A percentile compares a stretch with the other conserved stretches of the same genome.
Evolutionary conservation across 1,140 invertebrate species (phyloP).

Genomic region (Meloidogyne chitwoodi): DNA sequence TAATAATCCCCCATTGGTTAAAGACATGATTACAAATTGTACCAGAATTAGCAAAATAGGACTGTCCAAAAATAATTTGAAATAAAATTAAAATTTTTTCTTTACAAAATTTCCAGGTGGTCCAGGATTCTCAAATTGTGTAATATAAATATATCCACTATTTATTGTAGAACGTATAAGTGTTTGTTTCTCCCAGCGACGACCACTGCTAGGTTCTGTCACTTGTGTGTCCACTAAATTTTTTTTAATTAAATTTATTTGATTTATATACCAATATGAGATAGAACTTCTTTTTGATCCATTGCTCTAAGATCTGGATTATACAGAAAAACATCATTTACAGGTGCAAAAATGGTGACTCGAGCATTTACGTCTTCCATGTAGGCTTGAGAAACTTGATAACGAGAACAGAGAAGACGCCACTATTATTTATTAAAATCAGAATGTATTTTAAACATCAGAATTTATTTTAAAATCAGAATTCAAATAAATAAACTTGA

Average conservation of each 20-base stretch:
- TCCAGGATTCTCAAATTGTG: conserved; percentile 55
- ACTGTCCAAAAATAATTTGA: conserved; percentile 28
- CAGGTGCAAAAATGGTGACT: conserved; percentile 58
- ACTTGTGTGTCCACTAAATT: conserved; percentile 58
- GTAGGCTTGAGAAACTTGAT: conserved; percentile 54
- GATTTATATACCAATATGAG: conserved; percentile 44
- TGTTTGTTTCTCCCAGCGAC: conserved; percentile 58
- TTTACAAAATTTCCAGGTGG: conserved; percentile 60
- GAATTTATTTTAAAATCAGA: too few relatives aligned
- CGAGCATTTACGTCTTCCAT: conserved; percentile 59
- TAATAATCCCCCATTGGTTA: conserved; percentile 60
- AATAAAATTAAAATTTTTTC: conserved; percentile 3
- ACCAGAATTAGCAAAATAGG: conserved; percentile 57
- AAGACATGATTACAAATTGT: conserved; percentile 54
- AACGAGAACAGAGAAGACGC: conserved; percentile 53
- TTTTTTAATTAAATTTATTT: not conserved
- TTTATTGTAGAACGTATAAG: conserved; percentile 58
- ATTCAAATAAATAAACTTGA: not conserved
- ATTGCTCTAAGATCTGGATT: conserved; percentile 58
- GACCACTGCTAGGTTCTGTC: conserved; percentile 47
- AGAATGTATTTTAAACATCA: conserved; percentile 19
- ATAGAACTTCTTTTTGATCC: conserved; percentile 56
- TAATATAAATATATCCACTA: conserved; percentile 58
- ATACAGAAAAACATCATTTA: conserved; percentile 60
- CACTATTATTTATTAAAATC: conserved; percentile 29